phyloP scores from a whole-genome alignment of 2,888 invertebrate genomes.

The Stenchaetothrips biformis region DNA sequence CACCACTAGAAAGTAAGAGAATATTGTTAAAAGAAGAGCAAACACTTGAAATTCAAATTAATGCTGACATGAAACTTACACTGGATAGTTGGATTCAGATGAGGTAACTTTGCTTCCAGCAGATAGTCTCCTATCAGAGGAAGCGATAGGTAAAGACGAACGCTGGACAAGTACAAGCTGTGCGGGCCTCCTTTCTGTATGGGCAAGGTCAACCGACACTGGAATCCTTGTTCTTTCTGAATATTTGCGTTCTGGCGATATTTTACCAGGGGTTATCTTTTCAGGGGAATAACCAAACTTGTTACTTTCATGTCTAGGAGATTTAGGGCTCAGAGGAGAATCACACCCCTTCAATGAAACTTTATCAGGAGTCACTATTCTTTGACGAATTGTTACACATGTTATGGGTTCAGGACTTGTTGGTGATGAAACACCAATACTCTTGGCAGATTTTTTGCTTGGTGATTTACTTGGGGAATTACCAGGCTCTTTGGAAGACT shows the following conservation, averaged over 20 bases:
- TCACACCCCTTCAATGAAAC: not conserved
- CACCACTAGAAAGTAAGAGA: not conserved
- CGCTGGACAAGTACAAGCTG: constrained; percentile 6
- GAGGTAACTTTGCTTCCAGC: constrained; percentile 5
- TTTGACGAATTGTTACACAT: not conserved
- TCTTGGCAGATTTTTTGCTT: constrained; percentile 2
- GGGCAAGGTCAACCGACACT: not conserved
- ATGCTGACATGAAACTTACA: not conserved
- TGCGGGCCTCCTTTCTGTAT: not conserved
- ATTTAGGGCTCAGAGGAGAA: not conserved
- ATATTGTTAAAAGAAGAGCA: not conserved
- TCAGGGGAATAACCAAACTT: constrained; percentile 8
- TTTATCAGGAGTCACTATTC: not conserved
- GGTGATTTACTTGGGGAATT: not conserved
- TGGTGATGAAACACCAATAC: not conserved
- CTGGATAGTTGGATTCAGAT: constrained; percentile 9
- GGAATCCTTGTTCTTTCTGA: not conserved
- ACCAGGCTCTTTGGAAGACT: constrained; percentile 28
- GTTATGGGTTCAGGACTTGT: not conserved
- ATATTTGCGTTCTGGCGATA: constrained; percentile 26
- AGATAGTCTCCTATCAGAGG: not conserved
- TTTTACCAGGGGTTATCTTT: not conserved
- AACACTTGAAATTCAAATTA: not conserved
- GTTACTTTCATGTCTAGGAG: not conserved
- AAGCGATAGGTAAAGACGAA: not conserved